Evolutionary conservation across 2,113 vertebrate genomes (phyloP).

Genomic region (Anas platyrhynchos): DNA sequence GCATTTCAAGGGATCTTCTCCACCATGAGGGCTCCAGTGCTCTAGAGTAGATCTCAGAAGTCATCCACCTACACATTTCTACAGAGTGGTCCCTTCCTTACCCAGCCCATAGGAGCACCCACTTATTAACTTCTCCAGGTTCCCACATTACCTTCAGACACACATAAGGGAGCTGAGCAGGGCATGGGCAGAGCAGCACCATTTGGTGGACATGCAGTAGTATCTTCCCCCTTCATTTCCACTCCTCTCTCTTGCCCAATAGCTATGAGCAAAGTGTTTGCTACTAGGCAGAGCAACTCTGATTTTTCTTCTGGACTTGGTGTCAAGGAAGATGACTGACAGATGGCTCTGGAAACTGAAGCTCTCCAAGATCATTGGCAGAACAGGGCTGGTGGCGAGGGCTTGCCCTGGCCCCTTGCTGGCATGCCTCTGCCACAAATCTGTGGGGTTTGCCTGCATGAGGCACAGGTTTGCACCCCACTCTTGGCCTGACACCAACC

Average conservation of each 20-base stretch:
- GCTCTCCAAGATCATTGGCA: background rate
- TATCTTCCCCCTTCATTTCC: background rate
- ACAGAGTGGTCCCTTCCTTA: background rate
- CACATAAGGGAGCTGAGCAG: background rate
- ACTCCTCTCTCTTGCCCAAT: background rate
- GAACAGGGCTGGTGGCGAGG: rapidly evolving
- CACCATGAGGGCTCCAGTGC: background rate
- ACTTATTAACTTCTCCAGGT: background rate
- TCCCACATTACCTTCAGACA: too few relatives aligned
- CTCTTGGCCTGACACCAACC: background rate
- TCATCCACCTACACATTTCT: background rate
- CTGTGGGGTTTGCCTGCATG: background rate
- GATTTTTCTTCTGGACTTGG: background rate
- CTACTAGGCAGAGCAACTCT: background rate
- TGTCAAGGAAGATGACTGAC: background rate
- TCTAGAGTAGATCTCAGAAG: background rate
- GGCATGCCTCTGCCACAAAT: rapidly evolving
- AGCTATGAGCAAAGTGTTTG: background rate
- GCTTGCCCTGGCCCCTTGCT: background rate
- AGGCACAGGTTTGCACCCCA: background rate
- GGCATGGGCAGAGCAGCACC: background rate
- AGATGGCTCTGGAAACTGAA: background rate
- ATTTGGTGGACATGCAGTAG: background rate
- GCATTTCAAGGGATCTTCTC: background rate
- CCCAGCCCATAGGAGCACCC: too few relatives aligned